Percentiles rank a stretch among this genome's conserved stretches.
Evolutionary conservation across 92 coral and sea anemone genomes (phyloP).

Genomic region (Palythoa heliodiscus): DNA sequence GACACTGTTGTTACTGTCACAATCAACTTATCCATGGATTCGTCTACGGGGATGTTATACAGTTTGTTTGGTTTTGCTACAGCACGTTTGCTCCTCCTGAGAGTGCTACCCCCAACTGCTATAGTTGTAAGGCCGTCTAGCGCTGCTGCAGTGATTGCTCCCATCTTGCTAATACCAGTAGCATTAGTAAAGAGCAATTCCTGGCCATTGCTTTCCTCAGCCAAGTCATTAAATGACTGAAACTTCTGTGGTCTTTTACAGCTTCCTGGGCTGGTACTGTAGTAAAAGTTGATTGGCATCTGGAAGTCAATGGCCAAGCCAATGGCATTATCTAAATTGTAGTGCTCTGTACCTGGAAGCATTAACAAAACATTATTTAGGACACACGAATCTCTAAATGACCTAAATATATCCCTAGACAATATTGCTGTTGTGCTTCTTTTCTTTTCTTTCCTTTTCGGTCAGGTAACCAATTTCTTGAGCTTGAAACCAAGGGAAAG

Average conservation of each 20-base stretch:
- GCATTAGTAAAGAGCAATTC: slow-evolving; percentile 62
- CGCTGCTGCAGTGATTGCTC: slow-evolving; percentile 41
- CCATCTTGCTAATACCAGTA: slow-evolving; percentile 55
- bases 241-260: slow-evolving; percentile 42
- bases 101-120: slow-evolving; percentile 46
- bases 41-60: slow-evolving; percentile 75
- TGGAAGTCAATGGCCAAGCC: slow-evolving; percentile 63
- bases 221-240: slow-evolving; percentile 28
- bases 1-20: slow-evolving; percentile 61
- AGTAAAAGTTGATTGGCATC: slow-evolving; percentile 69
- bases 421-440: too few species aligned
- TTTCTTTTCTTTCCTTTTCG: too few species aligned
- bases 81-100: slow-evolving; percentile 2
- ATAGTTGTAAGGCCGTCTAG: slow-evolving; percentile 70
- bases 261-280: slow-evolving; percentile 50
- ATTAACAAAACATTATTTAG: background rate
- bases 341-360: slow-evolving; percentile 33
- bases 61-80: slow-evolving; percentile 17
- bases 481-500: too few species aligned
- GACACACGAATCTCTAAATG: background rate
- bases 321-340: slow-evolving; percentile 63
- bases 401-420: background rate
- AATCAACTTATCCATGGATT: slow-evolving; percentile 60
- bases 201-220: slow-evolving; percentile 66
- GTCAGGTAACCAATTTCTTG: too few species aligned